Evolutionary conservation across 2,797 vertebrate genomes (phyloP).

Genomic region (Sciurus carolinensis): DNA sequence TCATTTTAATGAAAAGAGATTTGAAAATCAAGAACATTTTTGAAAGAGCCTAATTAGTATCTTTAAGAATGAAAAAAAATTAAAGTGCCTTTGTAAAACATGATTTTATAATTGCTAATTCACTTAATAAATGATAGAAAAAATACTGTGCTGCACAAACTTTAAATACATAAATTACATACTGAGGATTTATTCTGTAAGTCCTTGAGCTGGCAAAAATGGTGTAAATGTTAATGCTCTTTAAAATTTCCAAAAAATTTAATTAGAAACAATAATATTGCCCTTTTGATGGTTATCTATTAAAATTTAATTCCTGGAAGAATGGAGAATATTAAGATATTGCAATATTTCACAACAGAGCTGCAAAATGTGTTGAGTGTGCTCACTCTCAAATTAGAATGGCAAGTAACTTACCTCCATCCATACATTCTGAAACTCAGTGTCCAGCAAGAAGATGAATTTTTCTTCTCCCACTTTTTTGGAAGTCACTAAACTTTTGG

Average conservation of each 20-base stretch:
- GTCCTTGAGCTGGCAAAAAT: not conserved
- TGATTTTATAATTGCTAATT: not conserved
- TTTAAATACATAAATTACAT: not conserved
- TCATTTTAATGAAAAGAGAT: slow-evolving; percentile 62
- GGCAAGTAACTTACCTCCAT: no score
- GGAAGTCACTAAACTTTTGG: not conserved
- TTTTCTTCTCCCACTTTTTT: not conserved
- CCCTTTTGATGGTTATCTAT: not conserved
- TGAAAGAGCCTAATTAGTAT: not conserved
- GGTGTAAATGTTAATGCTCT: not conserved
- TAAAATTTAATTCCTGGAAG: not conserved
- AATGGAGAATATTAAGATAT: not conserved
- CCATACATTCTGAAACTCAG: not conserved
- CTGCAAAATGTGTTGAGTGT: not conserved
- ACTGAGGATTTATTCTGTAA: not conserved
- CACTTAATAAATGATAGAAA: not conserved
- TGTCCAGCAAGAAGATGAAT: not conserved
- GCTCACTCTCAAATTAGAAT: not conserved
- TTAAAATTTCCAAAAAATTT: not conserved
- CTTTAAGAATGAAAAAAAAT: not conserved
- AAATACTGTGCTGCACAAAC: not conserved
- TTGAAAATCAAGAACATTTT: slow-evolving; percentile 24
- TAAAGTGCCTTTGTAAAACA: not conserved
- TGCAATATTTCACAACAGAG: not conserved
- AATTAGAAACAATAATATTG: not conserved